Evolutionary conservation across 2,888 invertebrate species (phyloP).

Genomic region (Ptychoptera contaminata): DNA sequence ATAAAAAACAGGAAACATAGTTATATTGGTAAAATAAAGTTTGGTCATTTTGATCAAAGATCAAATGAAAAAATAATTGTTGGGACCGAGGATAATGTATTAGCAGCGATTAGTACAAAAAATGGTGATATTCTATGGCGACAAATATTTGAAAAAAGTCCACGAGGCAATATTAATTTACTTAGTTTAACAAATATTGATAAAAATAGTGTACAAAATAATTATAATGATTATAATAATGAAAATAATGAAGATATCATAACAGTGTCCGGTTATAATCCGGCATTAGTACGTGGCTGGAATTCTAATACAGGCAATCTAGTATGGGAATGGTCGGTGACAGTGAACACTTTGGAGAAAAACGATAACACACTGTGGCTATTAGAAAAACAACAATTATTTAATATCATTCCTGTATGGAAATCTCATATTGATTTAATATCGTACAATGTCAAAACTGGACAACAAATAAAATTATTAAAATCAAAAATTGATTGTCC

Average conservation of each 20-base stretch:
- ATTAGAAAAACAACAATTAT: slow-evolving; percentile 39
- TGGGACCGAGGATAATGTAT: slow-evolving; percentile 73
- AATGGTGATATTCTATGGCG: slow-evolving; percentile 59
- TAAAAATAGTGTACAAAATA: slow-evolving; percentile 10
- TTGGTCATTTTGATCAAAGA: slow-evolving; percentile 57
- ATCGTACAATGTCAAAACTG: slow-evolving; percentile 42
- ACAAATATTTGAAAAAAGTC: slow-evolving; percentile 53
- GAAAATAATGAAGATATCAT: slow-evolving; percentile 43
- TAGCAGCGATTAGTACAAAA: slow-evolving; percentile 67
- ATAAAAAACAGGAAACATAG: slow-evolving; percentile 51
- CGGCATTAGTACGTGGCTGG: slow-evolving; percentile 64
- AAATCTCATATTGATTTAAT: slow-evolving; percentile 49
- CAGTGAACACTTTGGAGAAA: slow-evolving; percentile 22
- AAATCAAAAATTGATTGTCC: slow-evolving; percentile 41
- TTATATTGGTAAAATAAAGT: slow-evolving; percentile 67
- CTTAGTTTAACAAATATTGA: slow-evolving; percentile 37
- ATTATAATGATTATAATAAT: slow-evolving; percentile 20
- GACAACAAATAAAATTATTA: slow-evolving; percentile 36
- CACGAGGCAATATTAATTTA: slow-evolving; percentile 49
- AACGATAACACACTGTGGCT: slow-evolving; percentile 40
- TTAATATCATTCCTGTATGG: slow-evolving; percentile 43
- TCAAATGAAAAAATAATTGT: slow-evolving; percentile 59
- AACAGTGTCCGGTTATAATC: slow-evolving; percentile 58
- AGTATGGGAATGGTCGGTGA: slow-evolving; percentile 61
- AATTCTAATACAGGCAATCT: slow-evolving; percentile 53